A percentile compares a stretch with the other conserved stretches of the same genome.
Evolutionary conservation across 2,888 invertebrate species (phyloP).

Genomic region (Muscina levida): DNA sequence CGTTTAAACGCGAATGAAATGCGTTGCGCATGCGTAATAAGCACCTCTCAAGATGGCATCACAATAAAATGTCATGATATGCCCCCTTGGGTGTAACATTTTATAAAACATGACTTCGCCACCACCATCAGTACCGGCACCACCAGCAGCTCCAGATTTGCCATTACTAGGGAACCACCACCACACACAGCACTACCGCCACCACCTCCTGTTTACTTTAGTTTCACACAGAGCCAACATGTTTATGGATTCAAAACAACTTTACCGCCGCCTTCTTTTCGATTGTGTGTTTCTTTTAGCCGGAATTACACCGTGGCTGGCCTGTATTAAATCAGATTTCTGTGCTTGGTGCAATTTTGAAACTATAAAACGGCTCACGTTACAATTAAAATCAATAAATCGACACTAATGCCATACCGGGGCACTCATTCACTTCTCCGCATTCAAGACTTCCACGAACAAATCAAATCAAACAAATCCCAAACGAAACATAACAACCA

Average conservation of each 20-base stretch:
- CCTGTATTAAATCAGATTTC: constrained; percentile 59
- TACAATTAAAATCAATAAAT: constrained; percentile 77
- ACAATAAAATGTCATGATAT: constrained; percentile 79
- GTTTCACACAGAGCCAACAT: constrained; percentile 36
- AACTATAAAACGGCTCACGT: constrained; percentile 77
- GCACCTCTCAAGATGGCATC: constrained; percentile 78
- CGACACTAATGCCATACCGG: constrained; percentile 69
- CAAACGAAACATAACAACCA: constrained; percentile 10
- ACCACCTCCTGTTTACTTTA: constrained; percentile 46
- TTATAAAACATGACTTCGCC: constrained; percentile 63
- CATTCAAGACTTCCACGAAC: constrained; percentile 60
- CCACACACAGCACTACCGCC: constrained; percentile 21
- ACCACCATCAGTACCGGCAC: constrained; percentile 40
- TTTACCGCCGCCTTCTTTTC: constrained; percentile 57
- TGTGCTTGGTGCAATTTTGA: constrained; percentile 64
- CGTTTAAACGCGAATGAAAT: constrained; percentile 45
- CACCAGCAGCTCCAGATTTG: background rate
- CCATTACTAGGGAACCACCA: background rate
- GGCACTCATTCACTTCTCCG: constrained; percentile 51
- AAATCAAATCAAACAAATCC: constrained; percentile 58
- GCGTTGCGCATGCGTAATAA: constrained; percentile 78
- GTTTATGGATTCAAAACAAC: constrained; percentile 62
- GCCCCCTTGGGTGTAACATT: constrained; percentile 73
- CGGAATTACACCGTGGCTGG: constrained; percentile 63
- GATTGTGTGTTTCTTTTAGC: constrained; percentile 63